These are phyloP conservation scores for Trinectes maculatus DNA, from an alignment of 2,113 vertebrate genomes.

Conservation along the genomic window DNA sequence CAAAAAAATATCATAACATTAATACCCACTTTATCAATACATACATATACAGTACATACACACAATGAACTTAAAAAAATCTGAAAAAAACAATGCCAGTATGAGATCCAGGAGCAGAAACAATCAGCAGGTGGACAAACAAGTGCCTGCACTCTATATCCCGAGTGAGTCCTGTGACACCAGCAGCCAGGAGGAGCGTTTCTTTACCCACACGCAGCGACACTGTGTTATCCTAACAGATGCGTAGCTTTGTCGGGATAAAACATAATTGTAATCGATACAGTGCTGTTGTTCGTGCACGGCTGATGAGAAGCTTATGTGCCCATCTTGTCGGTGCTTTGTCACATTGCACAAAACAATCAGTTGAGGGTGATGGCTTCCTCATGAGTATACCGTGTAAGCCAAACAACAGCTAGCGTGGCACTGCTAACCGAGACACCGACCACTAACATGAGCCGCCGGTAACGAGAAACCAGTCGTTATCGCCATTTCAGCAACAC, in stretches of 20 bases:
- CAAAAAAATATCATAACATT: background rate
- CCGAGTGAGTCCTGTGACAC: slow-evolving; percentile 40
- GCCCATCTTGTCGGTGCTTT: slow-evolving; percentile 53
- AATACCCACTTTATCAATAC: too few species aligned
- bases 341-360: slow-evolving; percentile 65
- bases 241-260: background rate
- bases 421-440: slow-evolving; percentile 27
- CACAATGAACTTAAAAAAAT: background rate
- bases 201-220: background rate
- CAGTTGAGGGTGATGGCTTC: slow-evolving; percentile 67
- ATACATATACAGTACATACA: too few species aligned
- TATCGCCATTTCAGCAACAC: fast-evolving
- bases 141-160: background rate
- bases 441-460: background rate
- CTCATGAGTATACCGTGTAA: slow-evolving; percentile 59
- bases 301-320: background rate
- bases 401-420: slow-evolving; percentile 60
- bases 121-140: slow-evolving; percentile 37
- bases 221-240: background rate
- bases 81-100: background rate
- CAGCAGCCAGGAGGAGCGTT: background rate
- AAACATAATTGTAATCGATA: too few species aligned
- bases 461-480: background rate
- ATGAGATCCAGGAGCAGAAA: background rate
- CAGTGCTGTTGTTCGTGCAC: background rate